A percentile compares a stretch with the other conserved stretches of the same genome.
Conservation (phyloP, 1,140 invertebrate genomes). For the Drosophila mojavensis region DNA sequence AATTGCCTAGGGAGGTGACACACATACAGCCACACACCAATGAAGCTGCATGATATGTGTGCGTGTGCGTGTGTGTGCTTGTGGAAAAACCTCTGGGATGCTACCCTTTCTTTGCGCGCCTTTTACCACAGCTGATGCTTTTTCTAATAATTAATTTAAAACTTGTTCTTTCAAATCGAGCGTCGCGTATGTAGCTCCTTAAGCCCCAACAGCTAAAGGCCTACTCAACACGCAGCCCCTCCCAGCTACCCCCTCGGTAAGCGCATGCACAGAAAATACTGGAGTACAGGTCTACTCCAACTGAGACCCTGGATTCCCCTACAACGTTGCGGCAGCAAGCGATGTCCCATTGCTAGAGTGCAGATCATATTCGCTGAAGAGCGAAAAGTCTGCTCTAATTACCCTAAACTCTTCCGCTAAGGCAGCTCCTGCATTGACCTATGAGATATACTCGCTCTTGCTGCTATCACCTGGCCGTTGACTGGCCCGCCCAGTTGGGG, state of each 20-base stretch:
- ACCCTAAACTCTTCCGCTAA: too few relatives aligned
- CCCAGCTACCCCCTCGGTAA: background rate
- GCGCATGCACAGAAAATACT: constrained; percentile 25
- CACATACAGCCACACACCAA: constrained; percentile 42
- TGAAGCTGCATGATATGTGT: constrained; percentile 19
- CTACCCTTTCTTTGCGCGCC: constrained; percentile 16
- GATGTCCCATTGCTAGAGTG: too few relatives aligned
- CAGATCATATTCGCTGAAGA: too few relatives aligned
- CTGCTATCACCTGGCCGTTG: too few relatives aligned
- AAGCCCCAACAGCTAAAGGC: too few relatives aligned
- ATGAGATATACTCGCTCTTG: too few relatives aligned
- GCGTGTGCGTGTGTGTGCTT: background rate
- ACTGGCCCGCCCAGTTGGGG: constrained; percentile 1
- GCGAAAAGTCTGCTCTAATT: too few relatives aligned
- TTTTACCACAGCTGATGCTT: constrained; percentile 71
- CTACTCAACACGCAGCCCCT: background rate
- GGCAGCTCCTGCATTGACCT: too few relatives aligned
- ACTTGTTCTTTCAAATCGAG: constrained; percentile 76
- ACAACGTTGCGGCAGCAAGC: too few relatives aligned
- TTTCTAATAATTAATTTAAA: constrained; percentile 84
- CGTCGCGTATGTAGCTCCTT: constrained; percentile 4
- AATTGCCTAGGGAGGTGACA: constrained; percentile 83
- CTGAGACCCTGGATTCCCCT: constrained; percentile 9
- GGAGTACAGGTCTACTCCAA: constrained; percentile 41
- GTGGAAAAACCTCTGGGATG: constrained; percentile 46